Evolutionary conservation across 2,888 invertebrate species (phyloP), one percentile per base, ranked within the genome.

Genomic region (Drosophila austrosaltans): DNA sequence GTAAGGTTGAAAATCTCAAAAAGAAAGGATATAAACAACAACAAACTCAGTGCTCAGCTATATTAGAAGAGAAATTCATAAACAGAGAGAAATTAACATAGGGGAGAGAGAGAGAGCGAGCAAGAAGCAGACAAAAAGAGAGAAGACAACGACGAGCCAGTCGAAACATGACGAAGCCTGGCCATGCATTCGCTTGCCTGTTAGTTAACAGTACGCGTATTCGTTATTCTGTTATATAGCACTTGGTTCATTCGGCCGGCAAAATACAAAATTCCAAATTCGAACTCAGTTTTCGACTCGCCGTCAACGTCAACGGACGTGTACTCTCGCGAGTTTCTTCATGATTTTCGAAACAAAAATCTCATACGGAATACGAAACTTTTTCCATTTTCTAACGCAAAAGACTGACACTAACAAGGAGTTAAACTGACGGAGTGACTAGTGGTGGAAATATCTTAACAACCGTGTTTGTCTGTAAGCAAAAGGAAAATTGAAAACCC

Each of bases 221-320:
- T 36, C 36, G 36, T 36, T 36, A 36, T 10, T 36, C 36, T 36
- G 36, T 36, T 36, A 36, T 8, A 36, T 25, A 53, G 22, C 53
- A 25, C 12, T 25, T n/a, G 12, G 25, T 6, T 53, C 3, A n/a
- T 36, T 57, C 56, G 56, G 20, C 57, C 39, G 22, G 57, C 57
- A 22, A 39, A 54, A 57, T 57, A 6, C 57, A 22, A 32, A 32
- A 22, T 39, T 39, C 7, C 30, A 30, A 68, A 36, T 68, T 63
- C 68, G 80, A 69, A 62, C 64, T 73, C 85, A 84, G 83, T 89
- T 89, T 85, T 75, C 75, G 80, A 85, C 80, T 87, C 80, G 85
- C 70, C 70, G 87, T 79, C 85, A 76, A 76, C 77, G 78, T 76
- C 54, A 73, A 69, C 72, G 72, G 85, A 85, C 72, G 85, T 89